Base-by-base conservation (phyloP, 2,888 invertebrate genomes). In the Gibbula magus region DNA sequence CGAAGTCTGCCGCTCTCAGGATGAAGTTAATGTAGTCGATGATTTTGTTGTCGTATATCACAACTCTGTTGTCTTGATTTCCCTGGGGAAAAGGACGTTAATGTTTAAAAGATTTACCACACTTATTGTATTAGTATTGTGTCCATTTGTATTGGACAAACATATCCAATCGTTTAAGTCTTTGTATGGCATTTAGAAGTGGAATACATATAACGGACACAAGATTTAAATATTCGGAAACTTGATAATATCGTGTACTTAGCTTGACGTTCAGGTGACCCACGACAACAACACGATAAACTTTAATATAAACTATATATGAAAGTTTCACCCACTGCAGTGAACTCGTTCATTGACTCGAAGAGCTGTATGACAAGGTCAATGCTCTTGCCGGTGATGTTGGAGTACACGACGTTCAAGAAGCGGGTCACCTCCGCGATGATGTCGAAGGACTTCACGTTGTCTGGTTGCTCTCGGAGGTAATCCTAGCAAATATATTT, bases 1-100 rank as follows among this genome's bases (percentile, higher is more conserved):
- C 87, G 79, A 91, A 91, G 74, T 91, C 91, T 10, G 90, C 91
- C 32, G 92, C 90, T 73, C 92, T 84, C 78, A 93, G 86, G 80
- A 93, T 92, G 81, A 92, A 93, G 84, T 93, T 93, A 86, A 93
- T 91, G 85, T 91, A 93, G 85, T 93, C 93, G 39, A 93, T 91
- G 25, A 92, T 90, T 79, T 92, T 92, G 84, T 92, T 91, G 88
- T 91, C 92, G 79, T 92, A 90, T 74, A 92, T 91, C 20, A 91
- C 91, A 18, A 89, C 85, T 18, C 92, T 82, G 85, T 92, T 92
- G 54, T 91, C 90, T 84, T 92, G 92, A 84, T 92, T 92, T 1
- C 92, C 92, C 93, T 93, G 85, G 16, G 83, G 82, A 53, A 29
- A 35, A 76, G 16, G 51, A 18, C 18, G n/a, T 22, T 22, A 39